These are phyloP conservation scores for Epizoanthus scotinus DNA, from an alignment of 92 coral and sea anemone genomes.

Conservation along the genomic window DNA sequence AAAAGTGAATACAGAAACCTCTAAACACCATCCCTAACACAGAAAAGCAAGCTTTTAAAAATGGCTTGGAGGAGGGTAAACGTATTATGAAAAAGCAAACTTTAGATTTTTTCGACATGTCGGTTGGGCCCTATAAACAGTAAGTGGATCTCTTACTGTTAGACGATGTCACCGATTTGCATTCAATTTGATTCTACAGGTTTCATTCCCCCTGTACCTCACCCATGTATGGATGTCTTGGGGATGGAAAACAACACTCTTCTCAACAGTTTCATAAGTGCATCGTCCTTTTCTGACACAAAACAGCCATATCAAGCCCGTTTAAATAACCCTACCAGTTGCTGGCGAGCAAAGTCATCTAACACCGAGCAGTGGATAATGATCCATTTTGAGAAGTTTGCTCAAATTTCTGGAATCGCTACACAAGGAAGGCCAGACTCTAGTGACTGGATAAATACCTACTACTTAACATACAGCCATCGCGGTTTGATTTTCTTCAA, in stretches of 20 bases:
- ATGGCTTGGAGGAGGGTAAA: too few relatives aligned
- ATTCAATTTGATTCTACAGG: not conserved
- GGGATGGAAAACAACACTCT: not conserved
- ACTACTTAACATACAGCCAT: not conserved
- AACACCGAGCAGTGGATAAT: not conserved
- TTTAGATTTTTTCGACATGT: too few relatives aligned
- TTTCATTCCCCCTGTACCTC: not conserved
- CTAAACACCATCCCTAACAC: too few relatives aligned
- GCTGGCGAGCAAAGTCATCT: not conserved
- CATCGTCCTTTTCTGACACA: not conserved
- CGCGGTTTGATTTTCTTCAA: not conserved
- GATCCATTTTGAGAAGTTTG: not conserved
- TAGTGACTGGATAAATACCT: not conserved
- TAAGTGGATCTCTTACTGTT: too few relatives aligned
- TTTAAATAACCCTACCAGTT: not conserved
- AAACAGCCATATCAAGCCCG: not conserved
- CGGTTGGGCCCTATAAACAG: too few relatives aligned
- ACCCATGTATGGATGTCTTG: not conserved
- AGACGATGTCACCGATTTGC: too few relatives aligned
- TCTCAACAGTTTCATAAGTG: not conserved
- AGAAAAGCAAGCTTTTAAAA: too few relatives aligned
- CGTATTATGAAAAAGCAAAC: too few relatives aligned
- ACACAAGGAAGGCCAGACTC: not conserved
- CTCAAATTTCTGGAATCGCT: not conserved
- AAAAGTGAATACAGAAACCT: too few relatives aligned